phyloP scores from a whole-genome alignment of 1,140 invertebrate genomes.

The Bursaphelenchus mucronatus region DNA sequence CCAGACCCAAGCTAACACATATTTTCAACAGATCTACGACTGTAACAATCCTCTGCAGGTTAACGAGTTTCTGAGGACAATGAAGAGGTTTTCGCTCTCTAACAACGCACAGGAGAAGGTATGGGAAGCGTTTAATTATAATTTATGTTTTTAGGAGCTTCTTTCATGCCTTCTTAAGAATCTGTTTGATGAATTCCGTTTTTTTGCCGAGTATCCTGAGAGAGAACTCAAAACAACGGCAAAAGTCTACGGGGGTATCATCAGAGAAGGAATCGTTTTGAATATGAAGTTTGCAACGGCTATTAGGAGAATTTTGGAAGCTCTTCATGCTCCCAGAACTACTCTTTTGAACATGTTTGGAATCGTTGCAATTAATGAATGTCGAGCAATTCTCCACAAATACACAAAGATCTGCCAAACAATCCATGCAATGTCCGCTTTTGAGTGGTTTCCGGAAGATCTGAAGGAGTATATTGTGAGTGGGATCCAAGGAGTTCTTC shows the following conservation, averaged over 20 bases:
- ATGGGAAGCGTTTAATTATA: neutral
- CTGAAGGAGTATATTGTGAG: slow-evolving; percentile 45
- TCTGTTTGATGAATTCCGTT: slow-evolving; percentile 94
- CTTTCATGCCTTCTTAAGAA: slow-evolving; percentile 96
- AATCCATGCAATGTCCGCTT: slow-evolving; percentile 43
- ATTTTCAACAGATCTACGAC: slow-evolving; percentile 51
- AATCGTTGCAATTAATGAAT: slow-evolving; percentile 51
- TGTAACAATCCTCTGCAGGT: slow-evolving; percentile 39
- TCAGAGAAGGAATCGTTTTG: slow-evolving; percentile 80
- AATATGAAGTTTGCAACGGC: slow-evolving; percentile 57
- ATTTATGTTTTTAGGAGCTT: slow-evolving; percentile 66
- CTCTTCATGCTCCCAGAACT: slow-evolving; percentile 36
- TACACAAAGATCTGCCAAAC: slow-evolving; percentile 59
- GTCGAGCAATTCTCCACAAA: slow-evolving; percentile 39
- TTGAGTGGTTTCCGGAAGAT: slow-evolving; percentile 37
- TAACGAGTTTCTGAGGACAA: slow-evolving; percentile 41
- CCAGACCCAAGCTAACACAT: slow-evolving; percentile 46
- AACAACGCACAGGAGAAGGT: slow-evolving; percentile 33
- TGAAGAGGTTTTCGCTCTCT: slow-evolving; percentile 37
- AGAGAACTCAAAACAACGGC: slow-evolving; percentile 94
- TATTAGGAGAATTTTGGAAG: slow-evolving; percentile 51
- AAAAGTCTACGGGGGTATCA: slow-evolving; percentile 94
- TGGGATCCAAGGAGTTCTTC: slow-evolving; percentile 37
- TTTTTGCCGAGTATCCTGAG: slow-evolving; percentile 96
- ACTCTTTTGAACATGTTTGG: slow-evolving; percentile 51